Evolutionary conservation across 2,113 vertebrate genomes (phyloP), one percentile per base, ranked within the genome.

Genomic region (Colius striatus): DNA sequence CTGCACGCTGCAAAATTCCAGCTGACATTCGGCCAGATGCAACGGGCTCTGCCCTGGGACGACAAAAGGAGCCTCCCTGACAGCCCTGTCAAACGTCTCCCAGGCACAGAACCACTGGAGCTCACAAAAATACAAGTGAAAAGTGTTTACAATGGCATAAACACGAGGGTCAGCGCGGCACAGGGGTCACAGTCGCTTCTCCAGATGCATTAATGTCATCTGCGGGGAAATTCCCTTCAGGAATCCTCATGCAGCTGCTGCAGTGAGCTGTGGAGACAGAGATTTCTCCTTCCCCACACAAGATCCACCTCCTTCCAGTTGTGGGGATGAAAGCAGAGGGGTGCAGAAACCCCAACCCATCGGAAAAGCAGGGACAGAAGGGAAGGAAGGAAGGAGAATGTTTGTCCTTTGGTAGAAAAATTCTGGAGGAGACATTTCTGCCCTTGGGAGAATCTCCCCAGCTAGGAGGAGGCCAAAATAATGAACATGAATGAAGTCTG

Each of bases 251-350:
- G 3, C 45, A 11, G 17, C 70, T 63, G 60, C 74, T 30, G 38
- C 71, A 1, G 0, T 3, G 1, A 43, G 5, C 4, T 1, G 11
- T 0, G 47, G 22, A 1, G 2, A 5, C 54, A n/a, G 82, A 68
- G 61, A 29, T 72, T 67, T 6, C 71, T 53, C 6, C 36, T 10
- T 2, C 77, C 50, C 48, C 1, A 0, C 27, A 0, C 2, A 0
- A 3, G 1, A 19, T 29, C 53, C 36, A 1, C 2, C 68, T 25
- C 43, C 29, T 53, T 22, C 65, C 74, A 73, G 68, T 12, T 1
- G 2, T 2, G 4, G 65, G 36, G 38, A 18, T 0, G 27, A 30
- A 27, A 32, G 50, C 20, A 2, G 29, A 27, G 48, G 34, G 30
- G 22, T 3, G 43, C 15, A 16, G 36, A 30, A 41, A 9, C 43